phyloP scores from a whole-genome alignment of 30 jellyfish, hydroid and myxozoan genomes.

The Hydractinia echinata region DNA sequence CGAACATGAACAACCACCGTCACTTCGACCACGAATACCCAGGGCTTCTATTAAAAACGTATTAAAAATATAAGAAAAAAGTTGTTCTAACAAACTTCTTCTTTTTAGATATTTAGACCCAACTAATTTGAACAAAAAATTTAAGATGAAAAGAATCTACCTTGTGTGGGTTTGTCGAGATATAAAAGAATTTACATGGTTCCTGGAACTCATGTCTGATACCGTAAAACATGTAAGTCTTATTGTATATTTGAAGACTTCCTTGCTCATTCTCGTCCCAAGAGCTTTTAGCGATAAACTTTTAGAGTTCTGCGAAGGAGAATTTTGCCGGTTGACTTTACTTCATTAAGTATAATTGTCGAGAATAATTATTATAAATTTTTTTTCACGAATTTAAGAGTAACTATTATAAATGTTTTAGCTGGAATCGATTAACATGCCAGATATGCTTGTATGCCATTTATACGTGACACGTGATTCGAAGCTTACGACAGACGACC shows the following conservation, averaged over 20 bases:
- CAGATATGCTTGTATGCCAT: constrained; percentile 35
- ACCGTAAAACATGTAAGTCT: constrained; percentile 31
- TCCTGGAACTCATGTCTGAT: constrained; percentile 52
- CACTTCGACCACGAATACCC: no score
- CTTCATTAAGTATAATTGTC: no score
- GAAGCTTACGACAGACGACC: constrained; percentile 25
- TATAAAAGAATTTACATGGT: constrained; percentile 71
- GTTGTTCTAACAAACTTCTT: neutral
- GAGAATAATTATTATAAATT: neutral
- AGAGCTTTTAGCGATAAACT: no score
- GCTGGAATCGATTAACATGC: constrained; percentile 15
- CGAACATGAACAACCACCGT: neutral
- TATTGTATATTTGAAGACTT: neutral
- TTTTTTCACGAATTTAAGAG: no score
- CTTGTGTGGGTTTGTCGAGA: constrained; percentile 81
- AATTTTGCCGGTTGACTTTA: no score
- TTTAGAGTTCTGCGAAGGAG: no score
- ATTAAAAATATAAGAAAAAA: no score
- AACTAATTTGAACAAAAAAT: constrained; percentile 22
- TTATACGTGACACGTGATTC: constrained; percentile 33
- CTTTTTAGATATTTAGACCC: constrained; percentile 33
- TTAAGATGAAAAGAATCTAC: constrained; percentile 53
- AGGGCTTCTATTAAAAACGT: no score
- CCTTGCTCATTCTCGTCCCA: no score
- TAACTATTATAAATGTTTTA: no score